Percentiles rank a stretch among this genome's conserved stretches.
Evolutionary conservation across 2,888 invertebrate genomes (phyloP).

Genomic region (Eristalis tenax): DNA sequence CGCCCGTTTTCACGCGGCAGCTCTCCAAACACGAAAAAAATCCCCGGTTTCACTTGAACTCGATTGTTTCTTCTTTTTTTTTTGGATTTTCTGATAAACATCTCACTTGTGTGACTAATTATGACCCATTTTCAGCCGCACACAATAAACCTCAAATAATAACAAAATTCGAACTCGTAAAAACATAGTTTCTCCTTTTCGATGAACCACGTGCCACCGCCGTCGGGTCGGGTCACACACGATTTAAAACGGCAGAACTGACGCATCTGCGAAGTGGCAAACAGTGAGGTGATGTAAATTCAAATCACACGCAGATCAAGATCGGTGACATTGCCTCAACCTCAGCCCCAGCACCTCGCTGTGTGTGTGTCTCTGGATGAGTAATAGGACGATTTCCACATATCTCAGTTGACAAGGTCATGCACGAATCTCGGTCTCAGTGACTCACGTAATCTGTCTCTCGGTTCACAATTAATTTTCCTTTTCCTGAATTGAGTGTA

Average conservation of each 20-base stretch:
- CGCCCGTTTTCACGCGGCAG: too few relatives aligned
- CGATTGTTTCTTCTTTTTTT: not conserved
- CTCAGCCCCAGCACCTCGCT: too few relatives aligned
- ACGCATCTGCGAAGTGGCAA: not conserved
- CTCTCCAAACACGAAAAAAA: not conserved
- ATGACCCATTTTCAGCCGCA: not conserved
- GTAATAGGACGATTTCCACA: not conserved
- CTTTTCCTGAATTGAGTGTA: not conserved
- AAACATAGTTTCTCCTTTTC: not conserved
- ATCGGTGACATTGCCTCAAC: not conserved
- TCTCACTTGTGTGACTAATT: not conserved
- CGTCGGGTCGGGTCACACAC: not conserved
- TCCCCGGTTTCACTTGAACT: not conserved
- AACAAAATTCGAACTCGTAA: not conserved
- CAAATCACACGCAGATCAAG: not conserved
- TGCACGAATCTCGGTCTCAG: not conserved
- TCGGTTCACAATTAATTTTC: not conserved
- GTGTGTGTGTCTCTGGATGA: not conserved
- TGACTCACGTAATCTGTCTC: not conserved
- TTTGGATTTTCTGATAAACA: not conserved
- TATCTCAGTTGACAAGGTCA: not conserved
- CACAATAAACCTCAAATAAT: not conserved
- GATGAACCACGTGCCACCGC: not conserved
- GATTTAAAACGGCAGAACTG: not conserved
- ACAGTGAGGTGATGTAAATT: not conserved